Evolutionary conservation across 2,113 vertebrate species (phyloP), one percentile per base, ranked within the genome.

Genomic region (Galemys pyrenaicus): DNA sequence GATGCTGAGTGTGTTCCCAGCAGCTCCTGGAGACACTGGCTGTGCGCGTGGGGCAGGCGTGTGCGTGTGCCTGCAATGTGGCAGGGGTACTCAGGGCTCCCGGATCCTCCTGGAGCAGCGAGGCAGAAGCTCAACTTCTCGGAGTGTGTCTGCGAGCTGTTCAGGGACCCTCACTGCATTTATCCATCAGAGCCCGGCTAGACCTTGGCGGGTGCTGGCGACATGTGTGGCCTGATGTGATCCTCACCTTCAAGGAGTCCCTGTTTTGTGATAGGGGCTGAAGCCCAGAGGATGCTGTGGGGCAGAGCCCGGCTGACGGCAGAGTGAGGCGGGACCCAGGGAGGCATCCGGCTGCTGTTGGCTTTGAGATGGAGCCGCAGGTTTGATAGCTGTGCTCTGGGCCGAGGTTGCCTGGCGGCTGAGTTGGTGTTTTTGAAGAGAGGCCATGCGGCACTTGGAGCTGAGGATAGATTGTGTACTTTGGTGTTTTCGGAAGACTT

Each of bases 31-130:
- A 64, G 67, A 60, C 13, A 24, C 77, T 35, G 75, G 54, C 89
- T 28, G 39, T 83, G 80, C 89, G 93, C 71, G 46, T 87, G 96
- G 91, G 96, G 65, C 91, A 51, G 83, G 79, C 54, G 37, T 75
- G 68, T 86, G 81, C 3, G 15, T 46, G 41, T 92, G 41, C 39
- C 67, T 56, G 11, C 0, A 12, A 35, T 15, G 75, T 81, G 91
- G 92, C 41, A 71, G 95, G 37, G 54, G 32, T 74, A 62, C 37
- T 1, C 28, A 28, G 51, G 90, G 44, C 64, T 30, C 89, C 44
- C 49, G 51, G 77, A 60, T 44, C 74, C 49, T 78, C 28, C 32
- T 22, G 44, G 70, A 79, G 39, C 74, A 3, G 4, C 35, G 85
- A 58, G 62, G 37, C 54, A 71, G 68, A 83, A 6, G 75, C 65